Base-by-base conservation (phyloP, 2,797 vertebrate species). In the Cichlasoma orientale region DNA sequence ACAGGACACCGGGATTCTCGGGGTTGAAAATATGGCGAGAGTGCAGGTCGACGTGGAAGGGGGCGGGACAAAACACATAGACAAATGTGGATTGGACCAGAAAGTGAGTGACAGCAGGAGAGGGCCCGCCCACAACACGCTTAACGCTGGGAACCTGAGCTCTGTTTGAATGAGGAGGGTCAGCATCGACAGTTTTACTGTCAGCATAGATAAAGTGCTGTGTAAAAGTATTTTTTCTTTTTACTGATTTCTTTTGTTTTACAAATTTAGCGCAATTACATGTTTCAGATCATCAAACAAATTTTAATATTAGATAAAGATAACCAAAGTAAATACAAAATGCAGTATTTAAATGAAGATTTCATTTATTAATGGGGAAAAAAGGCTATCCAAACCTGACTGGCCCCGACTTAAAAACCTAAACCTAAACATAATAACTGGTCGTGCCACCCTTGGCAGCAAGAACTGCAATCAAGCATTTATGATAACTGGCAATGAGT, bases 21-120 rank as follows among this genome's bases (percentile, higher is more conserved):
- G 50, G 41, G 56, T 71, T 90, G 88, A 80, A 93, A 97, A 97
- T 96, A 98, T 98, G 97, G 96, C 96, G 97, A 97, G 95, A 91
- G 92, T 86, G 74, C 86, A 93, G 92, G 96, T 96, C 98, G 97
- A 99, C 98, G 98, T 99, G 98, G 97, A 97, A 97, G 96, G 92
- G 94, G 96, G 97, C 96, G 97, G 95, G 96, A 90, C 88, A 89
- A 93, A 94, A 90, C 94, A 86, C 93, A 86, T 41, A 55, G 94
- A 75, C 93, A 90, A 91, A 86, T 93, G 90, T 4, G 58, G 86
- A 91, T 92, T 93, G 83, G 91, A 66, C 33, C 0, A n/a, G 8
- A 66, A 4, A 19, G 0, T 89, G 86, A 93, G 1, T 41, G 92
- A 88, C 92, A 74, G 72, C 47, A 0, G 0, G 2, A 4, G 2